phyloP scores from a whole-genome alignment of 2,113 vertebrate genomes.

The Labeo catla region DNA sequence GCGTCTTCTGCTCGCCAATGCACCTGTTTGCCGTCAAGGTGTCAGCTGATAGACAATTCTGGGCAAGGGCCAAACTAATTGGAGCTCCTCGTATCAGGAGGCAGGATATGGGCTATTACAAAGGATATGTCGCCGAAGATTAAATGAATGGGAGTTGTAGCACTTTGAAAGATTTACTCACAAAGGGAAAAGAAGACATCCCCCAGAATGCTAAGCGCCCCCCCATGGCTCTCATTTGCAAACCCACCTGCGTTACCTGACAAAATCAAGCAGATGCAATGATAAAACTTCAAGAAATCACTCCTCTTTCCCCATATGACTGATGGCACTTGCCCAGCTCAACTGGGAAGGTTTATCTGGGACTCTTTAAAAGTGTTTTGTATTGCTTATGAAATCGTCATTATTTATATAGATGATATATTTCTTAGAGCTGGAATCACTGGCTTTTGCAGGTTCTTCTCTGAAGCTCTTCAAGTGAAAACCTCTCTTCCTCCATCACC shows the following conservation, averaged over 20 bases:
- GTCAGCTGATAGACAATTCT: constrained; percentile 69
- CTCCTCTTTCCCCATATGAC: constrained; percentile 38
- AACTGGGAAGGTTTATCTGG: constrained; percentile 51
- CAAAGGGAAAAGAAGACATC: constrained; percentile 29
- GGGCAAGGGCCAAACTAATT: constrained; percentile 51
- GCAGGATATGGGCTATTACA: constrained; percentile 59
- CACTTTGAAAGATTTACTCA: constrained; percentile 43
- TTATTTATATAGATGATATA: constrained; percentile 76
- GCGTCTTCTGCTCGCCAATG: constrained; percentile 69
- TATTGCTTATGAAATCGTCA: constrained; percentile 60
- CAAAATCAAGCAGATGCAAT: constrained; percentile 11
- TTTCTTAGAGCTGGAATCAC: constrained; percentile 62
- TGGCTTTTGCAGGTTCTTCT: constrained; percentile 20
- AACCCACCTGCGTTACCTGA: background rate
- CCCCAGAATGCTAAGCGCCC: constrained; percentile 20
- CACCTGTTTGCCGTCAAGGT: constrained; percentile 72
- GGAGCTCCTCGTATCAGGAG: constrained; percentile 59
- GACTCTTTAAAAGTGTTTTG: constrained; percentile 69
- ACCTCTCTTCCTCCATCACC: constrained; percentile 17
- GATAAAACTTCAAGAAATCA: constrained; percentile 28
- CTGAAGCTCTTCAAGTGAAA: constrained; percentile 36
- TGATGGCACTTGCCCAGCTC: constrained; percentile 32
- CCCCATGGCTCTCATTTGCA: constrained; percentile 30
- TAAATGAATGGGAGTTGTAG: constrained; percentile 34
- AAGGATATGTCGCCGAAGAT: constrained; percentile 28